Evolutionary conservation across 2,888 invertebrate species (phyloP).

Genomic region (Microplitis deprimator): DNA sequence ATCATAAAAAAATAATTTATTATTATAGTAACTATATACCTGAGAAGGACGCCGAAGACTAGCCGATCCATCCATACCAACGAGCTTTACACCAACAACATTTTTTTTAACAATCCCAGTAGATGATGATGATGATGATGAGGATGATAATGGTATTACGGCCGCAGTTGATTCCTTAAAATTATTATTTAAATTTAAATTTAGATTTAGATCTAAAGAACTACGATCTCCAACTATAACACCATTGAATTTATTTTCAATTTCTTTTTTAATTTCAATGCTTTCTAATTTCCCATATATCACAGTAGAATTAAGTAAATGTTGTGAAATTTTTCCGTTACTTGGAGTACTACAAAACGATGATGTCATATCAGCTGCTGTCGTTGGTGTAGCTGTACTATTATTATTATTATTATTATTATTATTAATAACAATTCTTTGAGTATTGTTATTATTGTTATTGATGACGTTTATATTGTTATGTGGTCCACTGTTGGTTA

Average conservation of each 20-base stretch:
- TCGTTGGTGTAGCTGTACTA: constrained; percentile 42
- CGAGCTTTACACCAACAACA: constrained; percentile 67
- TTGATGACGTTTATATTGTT: background rate
- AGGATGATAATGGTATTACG: background rate
- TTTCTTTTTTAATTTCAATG: constrained; percentile 49
- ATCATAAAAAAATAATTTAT: background rate
- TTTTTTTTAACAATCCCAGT: constrained; percentile 61
- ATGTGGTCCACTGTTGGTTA: background rate
- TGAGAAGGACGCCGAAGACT: constrained; percentile 66
- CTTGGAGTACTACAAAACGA: constrained; percentile 39
- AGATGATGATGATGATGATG: constrained; percentile 11
- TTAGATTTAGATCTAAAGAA: constrained; percentile 64
- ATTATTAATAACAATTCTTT: background rate
- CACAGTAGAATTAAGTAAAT: constrained; percentile 15
- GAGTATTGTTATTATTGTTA: background rate
- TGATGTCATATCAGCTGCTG: constrained; percentile 28
- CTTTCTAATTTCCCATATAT: constrained; percentile 50
- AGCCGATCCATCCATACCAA: constrained; percentile 69
- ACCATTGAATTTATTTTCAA: constrained; percentile 41
- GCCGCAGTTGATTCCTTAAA: constrained; percentile 17
- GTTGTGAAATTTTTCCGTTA: background rate
- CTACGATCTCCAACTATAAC: constrained; percentile 56
- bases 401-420: constrained; percentile 43
- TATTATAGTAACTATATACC: constrained; percentile 49
- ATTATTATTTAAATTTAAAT: constrained; percentile 54